These are phyloP conservation scores for Xiphophorus birchmanni DNA, from an alignment of 2,797 vertebrate genomes.

Conservation along the genomic window DNA sequence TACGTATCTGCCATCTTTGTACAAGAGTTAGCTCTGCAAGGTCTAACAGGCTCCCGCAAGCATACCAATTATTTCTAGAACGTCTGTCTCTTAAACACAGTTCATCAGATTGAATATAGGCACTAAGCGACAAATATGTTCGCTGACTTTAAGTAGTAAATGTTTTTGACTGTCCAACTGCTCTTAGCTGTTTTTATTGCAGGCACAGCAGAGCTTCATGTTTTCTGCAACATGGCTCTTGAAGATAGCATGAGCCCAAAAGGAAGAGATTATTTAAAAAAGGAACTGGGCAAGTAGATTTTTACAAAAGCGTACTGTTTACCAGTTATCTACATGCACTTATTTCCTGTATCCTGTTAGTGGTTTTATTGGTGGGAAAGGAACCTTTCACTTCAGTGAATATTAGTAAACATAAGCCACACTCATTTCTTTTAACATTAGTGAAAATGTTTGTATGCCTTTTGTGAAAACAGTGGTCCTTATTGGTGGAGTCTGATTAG, in stretches of 20 bases:
- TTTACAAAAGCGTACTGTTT: conserved; percentile 9
- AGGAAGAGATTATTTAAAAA: conserved; percentile 6
- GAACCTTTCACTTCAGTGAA: not conserved
- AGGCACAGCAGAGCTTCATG: conserved; percentile 6
- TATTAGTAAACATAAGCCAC: not conserved
- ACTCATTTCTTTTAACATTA: not conserved
- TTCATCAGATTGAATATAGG: conserved; percentile 26
- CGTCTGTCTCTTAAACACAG: conserved; percentile 22
- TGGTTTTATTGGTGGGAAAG: not conserved
- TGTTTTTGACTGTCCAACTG: conserved; percentile 11
- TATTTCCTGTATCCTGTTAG: not conserved
- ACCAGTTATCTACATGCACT: not conserved
- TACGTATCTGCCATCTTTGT: conserved; percentile 38
- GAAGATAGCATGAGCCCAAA: not conserved
- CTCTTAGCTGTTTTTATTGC: conserved; percentile 1
- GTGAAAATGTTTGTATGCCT: not conserved
- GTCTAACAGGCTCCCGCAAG: conserved; percentile 26
- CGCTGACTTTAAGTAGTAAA: not conserved
- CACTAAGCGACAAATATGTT: conserved; percentile 29
- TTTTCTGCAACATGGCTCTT: conserved; percentile 8
- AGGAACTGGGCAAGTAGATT: conserved; percentile 11
- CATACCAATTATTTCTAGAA: conserved; percentile 43
- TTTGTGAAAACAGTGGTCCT: conserved; percentile 4
- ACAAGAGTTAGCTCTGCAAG: conserved; percentile 39
- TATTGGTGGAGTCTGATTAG: not conserved